Conservation (phyloP, 2,888 invertebrate species). For the Brenthis hecate region DNA sequence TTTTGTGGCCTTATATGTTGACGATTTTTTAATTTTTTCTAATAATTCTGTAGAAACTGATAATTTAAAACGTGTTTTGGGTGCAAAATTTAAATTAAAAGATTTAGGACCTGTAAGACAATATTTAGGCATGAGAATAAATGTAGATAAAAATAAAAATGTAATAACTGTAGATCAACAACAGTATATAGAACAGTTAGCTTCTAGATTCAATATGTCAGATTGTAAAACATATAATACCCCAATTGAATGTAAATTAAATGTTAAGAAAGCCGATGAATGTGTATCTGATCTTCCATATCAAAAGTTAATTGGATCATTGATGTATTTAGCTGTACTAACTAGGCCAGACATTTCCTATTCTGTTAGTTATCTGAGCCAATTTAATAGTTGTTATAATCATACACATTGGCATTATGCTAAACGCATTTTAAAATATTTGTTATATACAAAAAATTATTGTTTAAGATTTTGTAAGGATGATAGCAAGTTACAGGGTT, state of each 20-base stretch:
- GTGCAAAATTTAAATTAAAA: constrained; percentile 21
- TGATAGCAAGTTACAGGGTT: constrained; percentile 21
- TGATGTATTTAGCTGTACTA: constrained; percentile 15
- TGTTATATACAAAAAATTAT: constrained; percentile 30
- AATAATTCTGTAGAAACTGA: constrained; percentile 14
- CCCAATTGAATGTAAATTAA: constrained; percentile 20
- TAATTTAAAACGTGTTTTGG: constrained; percentile 20
- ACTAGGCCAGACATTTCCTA: constrained; percentile 14
- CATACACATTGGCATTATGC: constrained; percentile 29
- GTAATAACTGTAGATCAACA: no score
- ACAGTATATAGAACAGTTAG: no score
- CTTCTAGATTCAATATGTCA: constrained; percentile 5
- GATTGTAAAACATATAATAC: constrained; percentile 11
- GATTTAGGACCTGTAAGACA: constrained; percentile 23
- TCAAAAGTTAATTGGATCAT: constrained; percentile 21
- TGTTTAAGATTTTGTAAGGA: constrained; percentile 27
- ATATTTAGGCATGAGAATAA: constrained; percentile 22
- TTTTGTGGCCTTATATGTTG: constrained; percentile 23
- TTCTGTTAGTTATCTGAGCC: constrained; percentile 31
- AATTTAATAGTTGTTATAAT: constrained; percentile 37
- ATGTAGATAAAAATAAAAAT: no score
- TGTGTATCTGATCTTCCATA: constrained; percentile 12
- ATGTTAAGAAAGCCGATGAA: constrained; percentile 8
- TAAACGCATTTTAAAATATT: constrained; percentile 33
- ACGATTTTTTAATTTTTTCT: constrained; percentile 36